Conservation (phyloP, 2,113 vertebrate genomes). For the Hippocampus abdominalis region DNA sequence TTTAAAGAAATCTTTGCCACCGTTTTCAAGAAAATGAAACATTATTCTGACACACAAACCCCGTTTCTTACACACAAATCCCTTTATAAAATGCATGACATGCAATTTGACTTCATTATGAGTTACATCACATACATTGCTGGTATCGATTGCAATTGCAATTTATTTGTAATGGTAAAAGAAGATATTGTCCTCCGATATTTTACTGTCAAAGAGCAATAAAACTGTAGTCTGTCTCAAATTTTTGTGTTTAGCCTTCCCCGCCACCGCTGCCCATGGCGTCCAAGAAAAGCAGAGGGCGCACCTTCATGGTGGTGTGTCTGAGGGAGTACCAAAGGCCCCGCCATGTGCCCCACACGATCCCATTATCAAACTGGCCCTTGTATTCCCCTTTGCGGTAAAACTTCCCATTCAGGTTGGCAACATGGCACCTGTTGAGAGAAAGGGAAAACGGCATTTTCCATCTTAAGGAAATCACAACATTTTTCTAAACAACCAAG, state of each 20-base stretch:
- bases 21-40: background rate
- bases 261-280: constrained; percentile 74
- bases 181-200: background rate
- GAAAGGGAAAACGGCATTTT: background rate
- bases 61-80: background rate
- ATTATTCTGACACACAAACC: background rate
- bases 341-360: constrained; percentile 84
- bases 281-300: constrained; percentile 74
- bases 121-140: constrained; percentile 22
- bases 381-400: constrained; percentile 79
- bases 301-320: constrained; percentile 83
- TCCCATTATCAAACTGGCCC: constrained; percentile 73
- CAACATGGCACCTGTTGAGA: constrained; percentile 79
- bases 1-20: background rate
- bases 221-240: background rate
- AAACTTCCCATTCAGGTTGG: constrained; percentile 83
- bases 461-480: background rate
- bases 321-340: constrained; percentile 86
- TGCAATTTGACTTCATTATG: constrained; percentile 47
- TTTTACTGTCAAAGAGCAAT: constrained; percentile 1
- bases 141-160: constrained; percentile 7
- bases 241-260: constrained; percentile 24
- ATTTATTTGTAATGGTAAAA: background rate
- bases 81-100: constrained; percentile 1
- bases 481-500: background rate